Conservation (phyloP, 2,113 vertebrate species). For the Atherinomorus stipes region DNA sequence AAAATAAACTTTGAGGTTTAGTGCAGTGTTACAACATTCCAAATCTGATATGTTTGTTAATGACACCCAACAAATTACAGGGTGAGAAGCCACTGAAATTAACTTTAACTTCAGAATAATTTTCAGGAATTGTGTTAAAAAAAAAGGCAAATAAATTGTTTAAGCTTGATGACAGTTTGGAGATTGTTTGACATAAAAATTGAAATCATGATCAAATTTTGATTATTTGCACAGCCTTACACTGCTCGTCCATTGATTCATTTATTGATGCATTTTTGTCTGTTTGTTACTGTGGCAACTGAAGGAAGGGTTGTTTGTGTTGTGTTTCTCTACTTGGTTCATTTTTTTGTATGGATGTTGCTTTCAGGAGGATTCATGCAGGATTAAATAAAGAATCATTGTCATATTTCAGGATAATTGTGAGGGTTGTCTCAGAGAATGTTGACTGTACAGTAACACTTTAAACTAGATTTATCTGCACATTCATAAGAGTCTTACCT, state of each 20-base stretch:
- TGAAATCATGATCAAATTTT: too few species aligned
- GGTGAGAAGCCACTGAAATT: too few species aligned
- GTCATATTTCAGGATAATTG: not conserved
- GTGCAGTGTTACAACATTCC: too few species aligned
- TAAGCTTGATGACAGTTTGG: too few species aligned
- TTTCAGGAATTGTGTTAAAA: too few species aligned
- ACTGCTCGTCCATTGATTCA: slow-evolving; percentile 5
- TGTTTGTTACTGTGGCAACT: slow-evolving; percentile 5
- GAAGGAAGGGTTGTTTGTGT: not conserved
- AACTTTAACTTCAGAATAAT: too few species aligned
- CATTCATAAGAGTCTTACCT: slow-evolving; percentile 55
- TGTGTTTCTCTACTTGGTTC: slow-evolving; percentile 11
- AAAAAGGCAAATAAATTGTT: too few species aligned
- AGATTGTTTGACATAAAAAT: too few species aligned
- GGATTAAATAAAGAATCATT: slow-evolving; percentile 40
- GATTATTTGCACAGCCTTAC: too few species aligned
- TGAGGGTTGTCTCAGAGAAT: not conserved
- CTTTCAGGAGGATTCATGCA: slow-evolving; percentile 31
- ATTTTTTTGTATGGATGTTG: slow-evolving; percentile 17
- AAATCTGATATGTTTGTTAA: too few species aligned
- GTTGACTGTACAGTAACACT: slow-evolving; percentile 10
- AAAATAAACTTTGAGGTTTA: too few species aligned
- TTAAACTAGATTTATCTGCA: slow-evolving; percentile 15
- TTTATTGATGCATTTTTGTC: slow-evolving; percentile 23
- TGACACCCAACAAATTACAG: too few species aligned